These are phyloP conservation scores for Myanophis thanlyinensis DNA, from an alignment of 2,113 vertebrate genomes.

Conservation along the genomic window DNA sequence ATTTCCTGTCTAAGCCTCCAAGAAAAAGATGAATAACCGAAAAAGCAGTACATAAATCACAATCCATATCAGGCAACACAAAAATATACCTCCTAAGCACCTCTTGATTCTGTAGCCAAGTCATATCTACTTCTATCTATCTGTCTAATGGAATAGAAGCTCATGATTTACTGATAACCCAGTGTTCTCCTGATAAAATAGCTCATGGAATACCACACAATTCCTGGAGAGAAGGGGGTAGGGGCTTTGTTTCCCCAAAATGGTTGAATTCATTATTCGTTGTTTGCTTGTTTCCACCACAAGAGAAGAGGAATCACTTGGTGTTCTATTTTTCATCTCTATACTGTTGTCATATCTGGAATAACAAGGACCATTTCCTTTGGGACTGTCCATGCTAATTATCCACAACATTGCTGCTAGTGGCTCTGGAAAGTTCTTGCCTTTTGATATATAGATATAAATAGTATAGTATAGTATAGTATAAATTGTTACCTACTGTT, in stretches of 20 bases:
- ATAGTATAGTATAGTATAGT: no score
- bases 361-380: neutral
- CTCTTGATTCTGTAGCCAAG: neutral
- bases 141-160: neutral
- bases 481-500: no score
- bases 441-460: no score
- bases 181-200: neutral
- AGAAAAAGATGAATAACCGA: neutral
- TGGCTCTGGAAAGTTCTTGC: neutral
- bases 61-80: neutral
- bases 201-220: neutral
- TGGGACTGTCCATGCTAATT: neutral
- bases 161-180: neutral
- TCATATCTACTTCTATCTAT: neutral
- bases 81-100: neutral
- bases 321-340: neutral
- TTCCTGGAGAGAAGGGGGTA: neutral
- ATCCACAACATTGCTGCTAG: neutral
- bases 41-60: neutral
- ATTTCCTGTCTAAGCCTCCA: neutral
- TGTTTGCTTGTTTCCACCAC: neutral
- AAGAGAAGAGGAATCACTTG: neutral
- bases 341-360: neutral
- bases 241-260: neutral
- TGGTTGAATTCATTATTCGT: neutral